Conservation (phyloP, 2,888 invertebrate genomes). For the Lapara coniferarum region DNA sequence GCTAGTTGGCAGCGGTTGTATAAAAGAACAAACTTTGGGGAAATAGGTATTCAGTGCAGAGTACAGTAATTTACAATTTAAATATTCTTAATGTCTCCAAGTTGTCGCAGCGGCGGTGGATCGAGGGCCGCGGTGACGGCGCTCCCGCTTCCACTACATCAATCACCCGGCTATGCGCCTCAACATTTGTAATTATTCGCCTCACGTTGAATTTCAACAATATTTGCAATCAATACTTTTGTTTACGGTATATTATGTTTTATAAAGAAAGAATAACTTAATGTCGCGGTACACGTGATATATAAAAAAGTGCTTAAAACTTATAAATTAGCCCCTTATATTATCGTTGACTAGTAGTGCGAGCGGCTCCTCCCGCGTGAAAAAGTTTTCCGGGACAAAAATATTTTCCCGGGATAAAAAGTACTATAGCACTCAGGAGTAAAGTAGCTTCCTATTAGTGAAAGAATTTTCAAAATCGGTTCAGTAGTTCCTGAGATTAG, state of each 20-base stretch:
- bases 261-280: not conserved
- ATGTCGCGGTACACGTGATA: too few species aligned
- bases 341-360: not conserved
- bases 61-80: conserved; percentile 82
- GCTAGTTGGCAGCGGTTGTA: conserved; percentile 44
- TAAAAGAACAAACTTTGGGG: conserved; percentile 68
- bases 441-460: too few species aligned
- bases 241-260: not conserved
- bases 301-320: too few species aligned
- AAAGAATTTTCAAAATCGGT: too few species aligned
- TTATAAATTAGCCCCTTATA: not conserved
- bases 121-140: conserved; percentile 44
- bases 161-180: conserved; percentile 80
- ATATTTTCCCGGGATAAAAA: too few species aligned
- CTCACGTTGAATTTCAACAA: conserved; percentile 59
- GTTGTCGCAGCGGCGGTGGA: conserved; percentile 64
- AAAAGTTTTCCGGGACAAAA: too few species aligned
- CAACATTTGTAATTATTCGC: conserved; percentile 82
- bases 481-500: too few species aligned
- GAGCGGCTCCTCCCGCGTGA: too few species aligned
- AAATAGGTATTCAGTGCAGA: conserved; percentile 82
- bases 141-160: conserved; percentile 79
- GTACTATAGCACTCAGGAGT: too few species aligned
- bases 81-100: conserved; percentile 83
- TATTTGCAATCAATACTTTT: conserved; percentile 46